Percentiles rank a stretch among this genome's conserved stretches.
Evolutionary conservation across 2,113 vertebrate genomes (phyloP).

Genomic region (Atrichornis clamosus): DNA sequence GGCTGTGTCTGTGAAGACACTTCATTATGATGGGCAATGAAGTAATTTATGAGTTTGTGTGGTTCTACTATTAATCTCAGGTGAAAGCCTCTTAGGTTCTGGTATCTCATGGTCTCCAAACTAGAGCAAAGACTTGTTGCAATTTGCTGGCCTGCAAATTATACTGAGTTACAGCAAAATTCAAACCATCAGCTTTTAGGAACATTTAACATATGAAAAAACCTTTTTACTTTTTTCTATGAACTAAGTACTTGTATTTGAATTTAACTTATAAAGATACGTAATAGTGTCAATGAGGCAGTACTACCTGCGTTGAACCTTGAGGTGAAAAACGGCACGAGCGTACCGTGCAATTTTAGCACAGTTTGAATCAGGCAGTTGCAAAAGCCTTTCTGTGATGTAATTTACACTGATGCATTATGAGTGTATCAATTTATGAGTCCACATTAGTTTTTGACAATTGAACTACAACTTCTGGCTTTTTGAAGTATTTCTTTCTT

Average conservation of each 20-base stretch:
- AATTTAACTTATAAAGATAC: not conserved
- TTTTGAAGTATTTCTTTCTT: not conserved
- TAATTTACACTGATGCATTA: not conserved
- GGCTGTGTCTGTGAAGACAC: not conserved
- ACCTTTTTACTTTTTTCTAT: not conserved
- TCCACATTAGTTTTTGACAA: not conserved
- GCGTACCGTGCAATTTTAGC: not conserved
- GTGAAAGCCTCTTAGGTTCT: not conserved
- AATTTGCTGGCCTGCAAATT: not conserved
- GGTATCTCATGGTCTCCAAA: not conserved
- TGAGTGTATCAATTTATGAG: not conserved
- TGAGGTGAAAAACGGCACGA: rapidly evolving
- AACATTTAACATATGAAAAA: not conserved
- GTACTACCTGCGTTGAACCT: not conserved
- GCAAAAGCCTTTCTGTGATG: not conserved
- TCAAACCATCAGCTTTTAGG: not conserved
- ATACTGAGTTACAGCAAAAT: not conserved
- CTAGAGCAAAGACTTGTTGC: not conserved
- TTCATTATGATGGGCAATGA: not conserved
- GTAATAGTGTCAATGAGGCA: not conserved
- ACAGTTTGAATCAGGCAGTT: not conserved
- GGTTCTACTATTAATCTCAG: not conserved
- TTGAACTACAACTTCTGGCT: not conserved
- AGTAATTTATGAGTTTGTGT: not conserved
- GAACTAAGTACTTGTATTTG: not conserved